Evolutionary conservation across 1,140 invertebrate genomes (phyloP).

Genomic region (Monomorium pharaonis): DNA sequence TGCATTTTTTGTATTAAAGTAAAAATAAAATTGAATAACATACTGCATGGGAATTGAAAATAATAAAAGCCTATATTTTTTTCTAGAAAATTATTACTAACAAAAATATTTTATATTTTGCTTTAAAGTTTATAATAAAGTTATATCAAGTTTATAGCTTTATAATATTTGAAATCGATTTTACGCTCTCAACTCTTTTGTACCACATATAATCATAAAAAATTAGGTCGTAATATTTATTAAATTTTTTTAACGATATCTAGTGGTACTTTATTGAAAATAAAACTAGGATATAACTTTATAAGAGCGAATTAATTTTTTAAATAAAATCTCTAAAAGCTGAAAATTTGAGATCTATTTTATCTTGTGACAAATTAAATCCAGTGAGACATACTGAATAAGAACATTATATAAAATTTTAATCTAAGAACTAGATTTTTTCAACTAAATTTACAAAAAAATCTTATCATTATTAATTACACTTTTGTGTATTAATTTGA

Average conservation of each 20-base stretch:
- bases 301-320: not conserved
- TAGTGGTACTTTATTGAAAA: constrained; percentile 8
- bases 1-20: not conserved
- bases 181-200: not conserved
- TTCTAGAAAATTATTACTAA: not conserved
- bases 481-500: not conserved
- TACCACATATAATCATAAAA: not conserved
- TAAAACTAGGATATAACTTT: not conserved
- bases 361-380: not conserved
- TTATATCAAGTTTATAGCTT: too few species aligned
- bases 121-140: too few species aligned
- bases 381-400: too few species aligned
- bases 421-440: not conserved
- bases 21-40: not conserved
- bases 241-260: constrained; percentile 23
- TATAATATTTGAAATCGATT: constrained; percentile 2
- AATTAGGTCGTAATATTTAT: not conserved
- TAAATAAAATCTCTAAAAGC: not conserved
- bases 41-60: not conserved
- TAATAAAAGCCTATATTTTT: not conserved
- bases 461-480: not conserved
- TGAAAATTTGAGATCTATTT: not conserved
- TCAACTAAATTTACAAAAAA: not conserved
- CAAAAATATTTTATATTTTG: not conserved
- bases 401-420: not conserved